phyloP scores from a whole-genome alignment of 2,888 invertebrate species.

The Pristionchus arcanus region DNA sequence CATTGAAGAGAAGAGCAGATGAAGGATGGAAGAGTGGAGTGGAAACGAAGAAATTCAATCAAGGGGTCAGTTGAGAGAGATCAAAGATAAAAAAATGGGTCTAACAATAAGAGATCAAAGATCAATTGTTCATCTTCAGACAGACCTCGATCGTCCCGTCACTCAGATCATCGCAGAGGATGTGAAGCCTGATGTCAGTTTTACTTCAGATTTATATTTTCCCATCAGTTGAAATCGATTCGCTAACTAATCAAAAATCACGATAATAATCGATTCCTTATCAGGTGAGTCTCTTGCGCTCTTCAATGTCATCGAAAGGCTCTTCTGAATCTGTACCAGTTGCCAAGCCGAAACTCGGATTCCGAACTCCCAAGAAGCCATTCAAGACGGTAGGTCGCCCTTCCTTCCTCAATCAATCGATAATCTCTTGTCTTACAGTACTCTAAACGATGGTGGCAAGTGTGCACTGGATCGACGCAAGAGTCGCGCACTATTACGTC shows the following conservation, averaged over 20 bases:
- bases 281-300: background rate
- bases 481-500: conserved; percentile 25
- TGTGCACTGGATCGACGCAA: conserved; percentile 23
- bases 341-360: background rate
- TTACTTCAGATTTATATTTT: background rate
- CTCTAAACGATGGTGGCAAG: conserved; percentile 53
- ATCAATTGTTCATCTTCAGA: background rate
- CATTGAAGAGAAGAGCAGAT: conserved; percentile 44
- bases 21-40: conserved; percentile 29
- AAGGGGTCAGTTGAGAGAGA: conserved; percentile 7
- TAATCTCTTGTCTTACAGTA: conserved; percentile 39
- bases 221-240: too few relatives aligned
- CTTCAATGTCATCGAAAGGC: background rate
- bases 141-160: background rate
- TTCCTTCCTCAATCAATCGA: background rate
- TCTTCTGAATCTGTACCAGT: background rate
- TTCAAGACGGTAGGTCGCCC: conserved; percentile 46
- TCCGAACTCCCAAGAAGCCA: conserved; percentile 51
- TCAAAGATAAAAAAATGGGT: background rate
- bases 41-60: conserved; percentile 5
- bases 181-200: conserved; percentile 47
- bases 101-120: background rate
- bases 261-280: background rate
- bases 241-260: background rate
- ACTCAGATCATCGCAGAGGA: conserved; percentile 13